Evolutionary conservation across 2,797 vertebrate species (phyloP).

Genomic region (Pangasius mekongensis): DNA sequence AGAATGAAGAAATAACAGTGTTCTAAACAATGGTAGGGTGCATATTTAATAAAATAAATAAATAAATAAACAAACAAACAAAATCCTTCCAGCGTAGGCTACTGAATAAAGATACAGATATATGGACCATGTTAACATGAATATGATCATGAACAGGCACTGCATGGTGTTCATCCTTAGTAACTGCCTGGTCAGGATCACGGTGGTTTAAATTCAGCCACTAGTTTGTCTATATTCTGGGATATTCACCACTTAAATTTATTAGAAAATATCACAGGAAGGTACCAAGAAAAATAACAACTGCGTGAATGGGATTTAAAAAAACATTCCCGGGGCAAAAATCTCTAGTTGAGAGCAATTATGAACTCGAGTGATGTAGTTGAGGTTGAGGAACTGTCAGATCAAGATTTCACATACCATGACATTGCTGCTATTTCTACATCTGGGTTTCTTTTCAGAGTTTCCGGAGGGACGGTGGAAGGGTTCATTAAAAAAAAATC

Average conservation of each 20-base stretch:
- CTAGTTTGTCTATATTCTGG: neutral
- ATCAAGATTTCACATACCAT: neutral
- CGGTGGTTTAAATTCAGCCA: neutral
- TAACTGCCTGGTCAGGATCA: neutral
- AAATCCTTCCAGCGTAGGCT: neutral
- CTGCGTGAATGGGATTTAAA: neutral
- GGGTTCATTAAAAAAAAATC: neutral
- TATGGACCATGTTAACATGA: neutral
- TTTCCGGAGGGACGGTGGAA: neutral
- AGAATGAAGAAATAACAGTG: neutral
- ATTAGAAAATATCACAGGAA: neutral
- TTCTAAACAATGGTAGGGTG: neutral
- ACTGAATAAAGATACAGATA: neutral
- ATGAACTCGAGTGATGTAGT: neutral
- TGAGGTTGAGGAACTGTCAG: neutral
- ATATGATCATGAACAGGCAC: neutral
- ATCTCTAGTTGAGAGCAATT: neutral
- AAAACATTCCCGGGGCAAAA: neutral
- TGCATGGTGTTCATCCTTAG: neutral
- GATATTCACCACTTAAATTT: neutral
- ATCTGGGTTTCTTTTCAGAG: neutral
- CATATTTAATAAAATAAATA: neutral
- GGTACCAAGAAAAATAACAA: neutral
- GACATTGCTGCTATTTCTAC: neutral
- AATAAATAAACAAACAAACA: neutral